Conservation (phyloP, 2,797 vertebrate species). For the Mareca penelope region DNA sequence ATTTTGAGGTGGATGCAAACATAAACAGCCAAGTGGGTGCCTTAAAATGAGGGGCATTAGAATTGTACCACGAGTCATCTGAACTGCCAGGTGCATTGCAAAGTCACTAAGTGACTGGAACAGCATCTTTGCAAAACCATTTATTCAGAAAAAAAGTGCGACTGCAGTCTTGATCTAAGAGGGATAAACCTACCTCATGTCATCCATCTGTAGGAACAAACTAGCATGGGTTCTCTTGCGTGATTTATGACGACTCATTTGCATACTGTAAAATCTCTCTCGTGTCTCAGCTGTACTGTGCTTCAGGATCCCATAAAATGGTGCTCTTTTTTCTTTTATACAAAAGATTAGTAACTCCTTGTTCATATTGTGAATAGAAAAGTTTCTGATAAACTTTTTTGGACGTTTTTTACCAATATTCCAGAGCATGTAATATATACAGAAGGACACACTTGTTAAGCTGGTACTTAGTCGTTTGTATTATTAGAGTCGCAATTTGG, state of each 20-base stretch:
- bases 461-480: constrained; percentile 97
- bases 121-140: neutral
- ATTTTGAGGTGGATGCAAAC: constrained; percentile 54
- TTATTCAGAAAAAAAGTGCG: neutral
- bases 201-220: constrained; percentile 74
- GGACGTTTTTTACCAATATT: constrained; percentile 80
- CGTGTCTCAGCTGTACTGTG: constrained; percentile 67
- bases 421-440: constrained; percentile 96
- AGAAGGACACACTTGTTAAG: constrained; percentile 89
- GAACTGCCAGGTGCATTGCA: neutral
- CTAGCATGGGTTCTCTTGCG: constrained; percentile 27
- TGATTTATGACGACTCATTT: constrained; percentile 22
- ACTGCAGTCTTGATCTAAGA: constrained; percentile 67
- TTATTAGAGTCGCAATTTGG: constrained; percentile 80
- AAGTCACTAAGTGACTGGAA: constrained; percentile 52
- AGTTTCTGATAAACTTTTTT: constrained; percentile 81
- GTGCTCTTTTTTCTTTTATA: constrained; percentile 84
- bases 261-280: constrained; percentile 34
- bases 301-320: constrained; percentile 85
- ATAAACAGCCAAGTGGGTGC: constrained; percentile 70
- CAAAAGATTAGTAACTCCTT: constrained; percentile 76
- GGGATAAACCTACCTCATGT: constrained; percentile 80
- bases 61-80: neutral
- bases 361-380: constrained; percentile 91
- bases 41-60: constrained; percentile 76